Conservation (phyloP, 2,113 vertebrate genomes). For the Mobula hypostoma region DNA sequence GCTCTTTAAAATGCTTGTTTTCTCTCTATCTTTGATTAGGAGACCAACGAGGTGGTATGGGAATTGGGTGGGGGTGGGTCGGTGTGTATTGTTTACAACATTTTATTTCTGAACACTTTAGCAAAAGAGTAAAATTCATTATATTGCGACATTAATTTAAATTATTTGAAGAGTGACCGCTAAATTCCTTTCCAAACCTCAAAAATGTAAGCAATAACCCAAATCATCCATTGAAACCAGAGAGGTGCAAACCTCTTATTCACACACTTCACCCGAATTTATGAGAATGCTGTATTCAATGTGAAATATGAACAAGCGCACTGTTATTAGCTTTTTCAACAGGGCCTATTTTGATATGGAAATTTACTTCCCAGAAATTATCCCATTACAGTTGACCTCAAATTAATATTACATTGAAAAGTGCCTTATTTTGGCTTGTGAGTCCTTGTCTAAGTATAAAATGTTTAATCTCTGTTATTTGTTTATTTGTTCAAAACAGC, state of each 20-base stretch:
- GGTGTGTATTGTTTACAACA: neutral
- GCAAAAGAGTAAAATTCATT: conserved; percentile 13
- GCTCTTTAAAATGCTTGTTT: neutral
- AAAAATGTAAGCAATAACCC: conserved; percentile 23
- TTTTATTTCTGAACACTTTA: neutral
- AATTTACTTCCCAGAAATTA: neutral
- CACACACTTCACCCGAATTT: neutral
- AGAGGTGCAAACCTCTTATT: neutral
- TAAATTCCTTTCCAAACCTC: conserved; percentile 29
- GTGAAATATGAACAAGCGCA: conserved; percentile 2
- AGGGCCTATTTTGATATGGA: neutral
- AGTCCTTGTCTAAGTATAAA: neutral
- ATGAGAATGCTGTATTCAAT: too few relatives aligned
- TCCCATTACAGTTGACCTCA: neutral
- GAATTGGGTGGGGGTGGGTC: neutral
- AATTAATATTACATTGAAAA: neutral
- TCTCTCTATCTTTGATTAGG: neutral
- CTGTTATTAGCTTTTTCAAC: neutral
- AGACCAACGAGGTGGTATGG: neutral
- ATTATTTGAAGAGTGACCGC: conserved; percentile 33
- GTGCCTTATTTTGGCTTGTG: neutral
- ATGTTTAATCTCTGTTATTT: neutral
- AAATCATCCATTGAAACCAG: conserved; percentile 28
- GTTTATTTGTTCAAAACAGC: conserved; percentile 19
- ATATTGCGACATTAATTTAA: neutral